Evolutionary conservation across 2,797 vertebrate species (phyloP).

Genomic region (Botia kubotai): DNA sequence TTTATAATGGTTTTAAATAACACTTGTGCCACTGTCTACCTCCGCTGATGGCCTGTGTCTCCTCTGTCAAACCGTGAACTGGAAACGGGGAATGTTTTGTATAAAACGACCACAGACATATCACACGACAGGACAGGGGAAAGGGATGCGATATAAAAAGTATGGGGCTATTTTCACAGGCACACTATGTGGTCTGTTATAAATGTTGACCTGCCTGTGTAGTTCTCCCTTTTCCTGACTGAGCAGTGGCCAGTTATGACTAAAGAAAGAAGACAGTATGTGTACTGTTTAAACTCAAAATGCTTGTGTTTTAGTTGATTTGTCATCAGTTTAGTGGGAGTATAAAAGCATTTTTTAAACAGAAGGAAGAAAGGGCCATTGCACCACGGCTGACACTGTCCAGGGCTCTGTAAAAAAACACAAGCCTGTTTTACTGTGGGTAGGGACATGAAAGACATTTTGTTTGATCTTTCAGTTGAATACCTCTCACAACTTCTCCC

Average conservation of each 20-base stretch:
- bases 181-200: constrained; percentile 40
- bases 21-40: constrained; percentile 50
- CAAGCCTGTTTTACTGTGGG: constrained; percentile 72
- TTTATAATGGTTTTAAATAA: constrained; percentile 54
- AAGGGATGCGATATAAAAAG: background rate
- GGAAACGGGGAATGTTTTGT: constrained; percentile 41
- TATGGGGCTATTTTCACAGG: constrained; percentile 16
- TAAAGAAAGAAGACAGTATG: constrained; percentile 22
- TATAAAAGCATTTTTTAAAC: constrained; percentile 47
- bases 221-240: constrained; percentile 33
- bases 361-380: constrained; percentile 50
- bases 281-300: constrained; percentile 20
- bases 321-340: constrained; percentile 26
- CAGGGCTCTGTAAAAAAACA: constrained; percentile 71
- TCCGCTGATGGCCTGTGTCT: constrained; percentile 47
- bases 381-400: constrained; percentile 65
- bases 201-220: constrained; percentile 16
- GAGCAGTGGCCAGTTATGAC: constrained; percentile 48
- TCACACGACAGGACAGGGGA: constrained; percentile 9
- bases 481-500: constrained; percentile 68
- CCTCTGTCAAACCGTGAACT: constrained; percentile 35
- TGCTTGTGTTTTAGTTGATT: constrained; percentile 15
- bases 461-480: constrained; percentile 76
- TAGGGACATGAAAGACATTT: constrained; percentile 71
- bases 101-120: constrained; percentile 29